A percentile compares a stretch with the other conserved stretches of the same genome.
These are phyloP conservation scores for Charaxes varanes DNA, from an alignment of 1,140 invertebrate species.

Conservation along the genomic window DNA sequence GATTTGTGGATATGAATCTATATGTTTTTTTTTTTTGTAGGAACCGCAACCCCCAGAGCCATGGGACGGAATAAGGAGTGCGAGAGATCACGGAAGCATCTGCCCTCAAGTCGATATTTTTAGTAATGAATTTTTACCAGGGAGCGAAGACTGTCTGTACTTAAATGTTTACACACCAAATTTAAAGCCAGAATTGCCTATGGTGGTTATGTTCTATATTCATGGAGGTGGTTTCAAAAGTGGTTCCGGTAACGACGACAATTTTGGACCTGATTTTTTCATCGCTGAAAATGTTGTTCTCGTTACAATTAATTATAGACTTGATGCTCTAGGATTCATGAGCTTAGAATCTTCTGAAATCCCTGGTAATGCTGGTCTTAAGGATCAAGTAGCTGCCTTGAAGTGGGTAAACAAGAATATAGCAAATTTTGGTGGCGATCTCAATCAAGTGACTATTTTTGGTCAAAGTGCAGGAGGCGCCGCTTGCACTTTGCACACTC, in stretches of 20 bases:
- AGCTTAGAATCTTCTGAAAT: constrained; percentile 62
- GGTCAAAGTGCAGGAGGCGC: constrained; percentile 62
- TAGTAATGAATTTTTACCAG: neutral
- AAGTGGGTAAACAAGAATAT: constrained; percentile 32
- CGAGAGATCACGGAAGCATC: neutral
- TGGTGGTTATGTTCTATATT: neutral
- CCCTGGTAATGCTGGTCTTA: constrained; percentile 76
- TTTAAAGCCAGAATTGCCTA: neutral
- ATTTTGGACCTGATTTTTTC: neutral
- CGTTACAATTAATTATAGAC: constrained; percentile 31
- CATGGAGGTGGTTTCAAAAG: neutral
- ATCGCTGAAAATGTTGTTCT: constrained; percentile 6
- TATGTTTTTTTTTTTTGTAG: too few species aligned
- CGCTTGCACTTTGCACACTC: constrained; percentile 1
- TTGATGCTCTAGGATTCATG: constrained; percentile 68
- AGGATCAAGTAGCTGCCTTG: constrained; percentile 72
- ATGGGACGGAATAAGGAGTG: neutral
- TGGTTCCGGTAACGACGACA: constrained; percentile 1
- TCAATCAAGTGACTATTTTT: constrained; percentile 61
- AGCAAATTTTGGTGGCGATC: constrained; percentile 77
- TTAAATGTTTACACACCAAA: neutral
- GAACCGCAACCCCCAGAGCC: neutral
- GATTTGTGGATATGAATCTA: too few species aligned
- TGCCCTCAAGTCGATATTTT: neutral
- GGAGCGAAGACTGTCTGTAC: neutral